Evolutionary conservation across 2,113 vertebrate genomes (phyloP).

Genomic region (Anser brachyrhynchus): DNA sequence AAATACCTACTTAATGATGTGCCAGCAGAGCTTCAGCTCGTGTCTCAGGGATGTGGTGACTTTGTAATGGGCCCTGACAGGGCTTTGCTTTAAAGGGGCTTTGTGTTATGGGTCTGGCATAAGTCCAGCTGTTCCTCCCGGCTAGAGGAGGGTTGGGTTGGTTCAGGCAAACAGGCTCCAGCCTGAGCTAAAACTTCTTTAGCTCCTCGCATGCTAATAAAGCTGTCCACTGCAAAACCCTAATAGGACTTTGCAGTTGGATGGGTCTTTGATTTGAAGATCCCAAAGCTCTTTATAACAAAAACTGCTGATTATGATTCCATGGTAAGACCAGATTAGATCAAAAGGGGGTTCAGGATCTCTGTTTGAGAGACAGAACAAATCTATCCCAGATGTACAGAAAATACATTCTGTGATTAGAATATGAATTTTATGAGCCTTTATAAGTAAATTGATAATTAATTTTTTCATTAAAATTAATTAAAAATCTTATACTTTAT

Average conservation of each 20-base stretch:
- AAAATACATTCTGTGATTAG: background rate
- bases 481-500: conserved; percentile 3
- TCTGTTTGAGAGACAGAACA: background rate
- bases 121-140: background rate
- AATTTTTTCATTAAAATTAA: conserved; percentile 23
- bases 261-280: background rate
- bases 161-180: background rate
- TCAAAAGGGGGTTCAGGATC: background rate
- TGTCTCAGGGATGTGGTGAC: background rate
- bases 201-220: background rate
- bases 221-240: background rate
- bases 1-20: background rate
- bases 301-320: background rate
- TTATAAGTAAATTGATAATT: conserved; percentile 47
- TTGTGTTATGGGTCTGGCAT: background rate
- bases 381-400: background rate
- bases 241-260: background rate
- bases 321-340: background rate
- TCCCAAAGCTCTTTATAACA: background rate
- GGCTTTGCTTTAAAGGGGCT: background rate
- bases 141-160: background rate
- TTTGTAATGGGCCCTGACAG: background rate
- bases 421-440: background rate
- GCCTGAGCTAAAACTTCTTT: background rate
- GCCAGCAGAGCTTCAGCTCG: background rate